These are phyloP conservation scores for Oostethus manadensis DNA, from an alignment of 2,113 vertebrate genomes.

Conservation along the genomic window DNA sequence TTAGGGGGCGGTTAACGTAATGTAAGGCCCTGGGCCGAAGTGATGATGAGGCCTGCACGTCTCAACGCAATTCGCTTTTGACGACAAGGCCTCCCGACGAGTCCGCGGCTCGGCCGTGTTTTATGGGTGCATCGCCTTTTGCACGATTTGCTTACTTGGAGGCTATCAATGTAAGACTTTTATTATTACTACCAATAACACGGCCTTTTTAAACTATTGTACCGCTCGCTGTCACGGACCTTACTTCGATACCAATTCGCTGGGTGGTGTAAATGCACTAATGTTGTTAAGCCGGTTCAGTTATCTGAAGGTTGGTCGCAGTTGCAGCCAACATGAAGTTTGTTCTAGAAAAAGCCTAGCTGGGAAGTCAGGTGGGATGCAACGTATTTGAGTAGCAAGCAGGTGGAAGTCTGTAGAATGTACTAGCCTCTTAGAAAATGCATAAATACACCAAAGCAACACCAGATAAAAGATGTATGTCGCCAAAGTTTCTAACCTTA, in stretches of 20 bases:
- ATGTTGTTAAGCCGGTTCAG: slow-evolving; percentile 25
- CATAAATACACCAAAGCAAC: too few relatives aligned
- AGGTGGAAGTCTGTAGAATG: background rate
- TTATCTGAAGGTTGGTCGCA: slow-evolving; percentile 30
- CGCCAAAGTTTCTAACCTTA: too few relatives aligned
- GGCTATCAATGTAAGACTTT: slow-evolving; percentile 32
- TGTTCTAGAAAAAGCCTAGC: slow-evolving; percentile 2
- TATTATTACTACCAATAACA: background rate
- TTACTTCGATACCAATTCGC: background rate
- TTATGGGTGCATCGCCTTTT: slow-evolving; percentile 55
- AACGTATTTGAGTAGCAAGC: background rate
- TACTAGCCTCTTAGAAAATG: too few relatives aligned
- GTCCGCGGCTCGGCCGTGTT: slow-evolving; percentile 39
- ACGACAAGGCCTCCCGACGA: slow-evolving; percentile 48
- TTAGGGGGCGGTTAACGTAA: slow-evolving; percentile 8
- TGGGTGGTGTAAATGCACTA: slow-evolving; percentile 2
- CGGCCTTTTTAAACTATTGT: slow-evolving; percentile 13
- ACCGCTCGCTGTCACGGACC: background rate
- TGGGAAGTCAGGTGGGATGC: slow-evolving; percentile 1
- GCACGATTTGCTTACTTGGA: slow-evolving; percentile 21
- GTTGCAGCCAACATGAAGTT: slow-evolving; percentile 5
- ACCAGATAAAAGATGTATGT: too few relatives aligned
- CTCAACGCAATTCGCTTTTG: slow-evolving; percentile 32
- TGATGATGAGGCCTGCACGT: slow-evolving; percentile 48
- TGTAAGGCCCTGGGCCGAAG: slow-evolving; percentile 40